Evolutionary conservation across 2,113 vertebrate genomes (phyloP).

Genomic region (Trogon surrucura): DNA sequence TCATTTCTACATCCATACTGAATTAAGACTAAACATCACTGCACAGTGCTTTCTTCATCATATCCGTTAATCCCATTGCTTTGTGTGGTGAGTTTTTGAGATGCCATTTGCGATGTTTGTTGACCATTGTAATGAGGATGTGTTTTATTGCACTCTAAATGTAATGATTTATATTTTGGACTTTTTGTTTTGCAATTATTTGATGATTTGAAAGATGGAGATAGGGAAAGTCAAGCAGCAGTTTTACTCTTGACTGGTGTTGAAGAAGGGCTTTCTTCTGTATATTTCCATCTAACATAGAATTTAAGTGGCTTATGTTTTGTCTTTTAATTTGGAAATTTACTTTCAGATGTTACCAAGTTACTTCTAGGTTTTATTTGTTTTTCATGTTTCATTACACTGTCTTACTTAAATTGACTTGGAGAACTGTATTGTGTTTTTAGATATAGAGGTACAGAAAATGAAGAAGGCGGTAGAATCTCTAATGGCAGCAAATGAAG

Average conservation of each 20-base stretch:
- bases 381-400: neutral
- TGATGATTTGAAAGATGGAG: neutral
- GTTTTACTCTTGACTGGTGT: neutral
- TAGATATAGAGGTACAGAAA: conserved; percentile 96
- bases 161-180: neutral
- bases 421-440: conserved; percentile 51
- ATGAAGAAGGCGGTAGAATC: conserved; percentile 97
- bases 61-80: conserved; percentile 2
- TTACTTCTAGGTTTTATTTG: neutral
- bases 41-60: conserved; percentile 35
- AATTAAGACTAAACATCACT: conserved; percentile 12
- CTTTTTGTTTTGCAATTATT: neutral
- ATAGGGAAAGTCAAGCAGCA: neutral
- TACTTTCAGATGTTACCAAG: neutral
- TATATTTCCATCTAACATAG: neutral
- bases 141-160: neutral
- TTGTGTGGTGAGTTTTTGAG: neutral
- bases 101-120: neutral
- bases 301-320: neutral
- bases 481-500: conserved; percentile 92
- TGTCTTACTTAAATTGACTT: conserved; percentile 5
- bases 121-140: neutral
- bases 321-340: neutral
- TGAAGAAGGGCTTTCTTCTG: neutral
- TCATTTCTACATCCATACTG: neutral